Evolutionary conservation across 2,113 vertebrate genomes (phyloP), one percentile per base, ranked within the genome.

Genomic region (Struthidea cinerea): DNA sequence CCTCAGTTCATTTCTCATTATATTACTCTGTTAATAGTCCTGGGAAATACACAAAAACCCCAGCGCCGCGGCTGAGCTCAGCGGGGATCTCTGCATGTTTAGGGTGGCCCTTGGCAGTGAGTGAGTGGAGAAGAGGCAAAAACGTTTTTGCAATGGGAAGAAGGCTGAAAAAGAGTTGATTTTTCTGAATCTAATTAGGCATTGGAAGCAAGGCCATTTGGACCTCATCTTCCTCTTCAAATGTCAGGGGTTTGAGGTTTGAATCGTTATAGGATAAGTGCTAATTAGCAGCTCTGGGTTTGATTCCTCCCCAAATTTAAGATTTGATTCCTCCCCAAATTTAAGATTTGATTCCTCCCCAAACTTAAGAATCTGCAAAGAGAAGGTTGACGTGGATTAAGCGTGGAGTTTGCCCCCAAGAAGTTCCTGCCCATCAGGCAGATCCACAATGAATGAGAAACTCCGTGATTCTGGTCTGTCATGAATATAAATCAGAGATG

Each of bases 1-100:
- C 91, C 94, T 96, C 73, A 84, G 90, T 96, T 93, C 77, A 94
- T 92, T 94, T 91, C 93, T 96, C 88, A 77, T 96, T 93, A 79
- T 95, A 88, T 86, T 86, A 53, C 79, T 46, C 61, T 83, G 60
- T 61, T 96, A 97, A 96, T 85, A 93, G 92, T 81, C 81, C 79
- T 96, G 96, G 74, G 93, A 87, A 95, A 87, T 94, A 18, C 35
- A 96, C 50, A 93, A 84, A 95, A 80, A 4, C 0, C 52, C 76
- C 50, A 42, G 70, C n/a, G 39, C 53, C 47, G 65, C 28, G 84
- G 82, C 63, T 42, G 15, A 83, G 80, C 47, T 83, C 49, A 47
- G 35, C 8, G 16, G 83, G 78, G 94, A 88, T 75, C 79, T 73
- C 56, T 39, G 56, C 23, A 1, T 84, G 56, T 41, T 84, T 59